Evolutionary conservation across 1,140 invertebrate genomes (phyloP).

Genomic region (Drosophila tropicalis): DNA sequence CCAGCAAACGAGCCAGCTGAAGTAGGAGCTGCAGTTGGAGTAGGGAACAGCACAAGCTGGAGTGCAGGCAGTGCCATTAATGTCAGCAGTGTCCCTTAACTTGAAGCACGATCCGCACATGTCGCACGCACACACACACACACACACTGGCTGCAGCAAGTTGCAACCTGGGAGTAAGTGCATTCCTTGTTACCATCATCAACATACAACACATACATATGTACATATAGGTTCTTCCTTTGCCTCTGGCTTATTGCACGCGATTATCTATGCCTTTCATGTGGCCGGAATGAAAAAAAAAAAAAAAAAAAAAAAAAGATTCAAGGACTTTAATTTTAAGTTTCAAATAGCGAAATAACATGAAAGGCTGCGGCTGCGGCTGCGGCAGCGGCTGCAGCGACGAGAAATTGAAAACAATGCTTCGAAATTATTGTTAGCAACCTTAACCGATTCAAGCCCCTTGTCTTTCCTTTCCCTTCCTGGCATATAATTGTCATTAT

Average conservation of each 20-base stretch:
- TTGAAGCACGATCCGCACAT: conserved; percentile 45
- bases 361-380: conserved; percentile 13
- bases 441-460: neutral
- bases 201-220: too few species aligned
- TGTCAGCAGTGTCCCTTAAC: conserved; percentile 29
- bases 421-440: conserved; percentile 10
- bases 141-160: conserved; percentile 3
- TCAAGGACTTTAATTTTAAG: conserved; percentile 48
- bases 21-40: neutral
- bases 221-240: neutral
- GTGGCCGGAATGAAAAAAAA: neutral
- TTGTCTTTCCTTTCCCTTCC: too few species aligned
- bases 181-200: conserved; percentile 23
- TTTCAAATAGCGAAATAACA: conserved; percentile 43
- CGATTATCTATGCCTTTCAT: conserved; percentile 36
- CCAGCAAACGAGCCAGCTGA: conserved; percentile 11
- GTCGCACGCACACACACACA: conserved; percentile 34
- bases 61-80: conserved; percentile 36
- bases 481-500: conserved; percentile 30
- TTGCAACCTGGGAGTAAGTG: conserved; percentile 19
- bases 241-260: conserved; percentile 36
- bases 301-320: neutral
- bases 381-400: neutral
- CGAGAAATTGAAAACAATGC: neutral
- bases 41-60: neutral